A percentile compares a stretch with the other conserved stretches of the same genome.
Evolutionary conservation across 2,113 vertebrate species (phyloP).

Genomic region (Ageneiosus marmoratus): DNA sequence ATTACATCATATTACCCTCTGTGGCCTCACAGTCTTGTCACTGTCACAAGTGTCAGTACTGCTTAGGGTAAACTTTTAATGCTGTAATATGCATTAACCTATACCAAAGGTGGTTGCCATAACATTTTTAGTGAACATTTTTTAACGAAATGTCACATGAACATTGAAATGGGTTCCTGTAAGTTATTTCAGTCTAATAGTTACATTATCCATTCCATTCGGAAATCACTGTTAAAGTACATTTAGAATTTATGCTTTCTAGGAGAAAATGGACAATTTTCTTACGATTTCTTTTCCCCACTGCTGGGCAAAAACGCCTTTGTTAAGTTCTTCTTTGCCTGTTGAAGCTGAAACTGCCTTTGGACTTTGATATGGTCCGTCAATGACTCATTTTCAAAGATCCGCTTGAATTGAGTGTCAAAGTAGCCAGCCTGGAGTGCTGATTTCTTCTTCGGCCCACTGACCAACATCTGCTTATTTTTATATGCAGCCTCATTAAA

Average conservation of each 20-base stretch:
- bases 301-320: conserved; percentile 82
- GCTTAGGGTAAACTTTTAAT: background rate
- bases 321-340: conserved; percentile 81
- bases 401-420: conserved; percentile 74
- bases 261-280: conserved; percentile 11
- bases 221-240: background rate
- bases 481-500: conserved; percentile 84
- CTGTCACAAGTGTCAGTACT: background rate
- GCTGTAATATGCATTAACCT: background rate
- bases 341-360: conserved; percentile 73
- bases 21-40: conserved; percentile 15
- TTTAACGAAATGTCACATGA: background rate
- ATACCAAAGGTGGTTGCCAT: background rate
- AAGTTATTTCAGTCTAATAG: background rate
- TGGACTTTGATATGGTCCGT: conserved; percentile 73
- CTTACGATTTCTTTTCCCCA: conserved; percentile 81
- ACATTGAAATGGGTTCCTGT: background rate
- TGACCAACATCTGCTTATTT: conserved; percentile 79
- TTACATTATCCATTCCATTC: background rate
- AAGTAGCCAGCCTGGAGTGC: conserved; percentile 83
- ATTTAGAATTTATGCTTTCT: background rate
- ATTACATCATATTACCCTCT: conserved; percentile 19
- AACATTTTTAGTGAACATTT: background rate
- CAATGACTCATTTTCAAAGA: conserved; percentile 82
- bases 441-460: conserved; percentile 70